These are phyloP conservation scores for Sanderia malayensis DNA, from an alignment of 30 jellyfish, hydroid and myxozoan species.

Conservation along the genomic window DNA sequence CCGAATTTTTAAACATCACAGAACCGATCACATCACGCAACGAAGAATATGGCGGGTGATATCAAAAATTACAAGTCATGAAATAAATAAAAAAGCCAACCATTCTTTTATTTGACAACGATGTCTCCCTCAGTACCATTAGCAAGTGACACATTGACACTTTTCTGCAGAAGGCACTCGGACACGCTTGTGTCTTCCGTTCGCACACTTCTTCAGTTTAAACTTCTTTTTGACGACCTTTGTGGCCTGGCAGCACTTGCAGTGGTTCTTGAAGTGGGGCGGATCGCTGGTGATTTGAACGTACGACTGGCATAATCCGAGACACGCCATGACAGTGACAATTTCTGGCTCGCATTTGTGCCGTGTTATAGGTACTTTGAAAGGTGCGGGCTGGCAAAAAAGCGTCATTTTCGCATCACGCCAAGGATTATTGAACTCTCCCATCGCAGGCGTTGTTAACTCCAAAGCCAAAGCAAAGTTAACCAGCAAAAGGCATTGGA, in stretches of 20 bases:
- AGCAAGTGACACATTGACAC: constrained; percentile 29
- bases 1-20: no score
- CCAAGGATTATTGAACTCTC: constrained; percentile 26
- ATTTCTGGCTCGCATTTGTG: constrained; percentile 21
- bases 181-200: constrained; percentile 22
- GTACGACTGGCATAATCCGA: constrained; percentile 43
- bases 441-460: background rate
- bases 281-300: constrained; percentile 5
- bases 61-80: no score
- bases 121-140: no score
- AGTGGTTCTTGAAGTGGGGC: constrained; percentile 28
- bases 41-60: no score
- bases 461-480: no score
- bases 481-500: no score
- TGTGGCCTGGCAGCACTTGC: constrained; percentile 56
- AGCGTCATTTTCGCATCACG: constrained; percentile 17
- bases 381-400: constrained; percentile 28
- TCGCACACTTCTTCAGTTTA: constrained; percentile 11
- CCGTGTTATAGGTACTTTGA: background rate
- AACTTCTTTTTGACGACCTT: constrained; percentile 4
- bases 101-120: no score
- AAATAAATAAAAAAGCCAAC: no score
- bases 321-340: constrained; percentile 26
- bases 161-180: constrained; percentile 33
- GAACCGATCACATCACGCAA: no score